These are phyloP conservation scores for Sterrhoptilus dennistouni DNA, from an alignment of 2,113 vertebrate genomes.

Conservation along the genomic window DNA sequence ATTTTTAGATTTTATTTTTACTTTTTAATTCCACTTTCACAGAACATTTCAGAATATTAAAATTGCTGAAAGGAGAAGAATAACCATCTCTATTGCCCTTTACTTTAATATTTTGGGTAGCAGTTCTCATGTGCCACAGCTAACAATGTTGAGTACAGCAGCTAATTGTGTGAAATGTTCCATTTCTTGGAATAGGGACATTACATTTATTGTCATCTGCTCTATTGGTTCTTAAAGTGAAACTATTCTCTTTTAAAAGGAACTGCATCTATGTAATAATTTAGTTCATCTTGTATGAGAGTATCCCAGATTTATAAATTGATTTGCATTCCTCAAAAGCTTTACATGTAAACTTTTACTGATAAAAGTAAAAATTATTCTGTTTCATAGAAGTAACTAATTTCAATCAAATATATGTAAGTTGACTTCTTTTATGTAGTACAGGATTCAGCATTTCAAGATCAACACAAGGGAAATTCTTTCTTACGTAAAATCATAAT, in stretches of 20 bases:
- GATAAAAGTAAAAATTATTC: not conserved
- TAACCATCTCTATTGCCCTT: not conserved
- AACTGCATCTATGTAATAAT: not conserved
- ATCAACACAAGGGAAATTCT: not conserved
- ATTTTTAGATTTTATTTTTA: not conserved
- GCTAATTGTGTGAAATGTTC: constrained; percentile 8
- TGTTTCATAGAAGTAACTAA: not conserved
- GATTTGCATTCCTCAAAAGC: not conserved
- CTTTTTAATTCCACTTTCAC: not conserved
- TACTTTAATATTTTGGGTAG: not conserved
- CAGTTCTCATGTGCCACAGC: not conserved
- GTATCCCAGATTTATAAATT: not conserved
- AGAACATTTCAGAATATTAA: not conserved
- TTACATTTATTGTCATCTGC: constrained; percentile 7
- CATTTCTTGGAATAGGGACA: not conserved
- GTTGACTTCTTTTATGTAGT: not conserved
- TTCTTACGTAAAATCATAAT: not conserved
- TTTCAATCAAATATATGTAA: not conserved
- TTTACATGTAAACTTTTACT: not conserved
- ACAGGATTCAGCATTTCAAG: not conserved
- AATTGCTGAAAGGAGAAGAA: not conserved
- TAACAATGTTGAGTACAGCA: not conserved
- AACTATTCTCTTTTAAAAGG: not conserved
- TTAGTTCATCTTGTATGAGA: not conserved
- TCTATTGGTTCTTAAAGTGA: not conserved